phyloP scores from a whole-genome alignment of 2,797 vertebrate species.

The Cygnus olor region DNA sequence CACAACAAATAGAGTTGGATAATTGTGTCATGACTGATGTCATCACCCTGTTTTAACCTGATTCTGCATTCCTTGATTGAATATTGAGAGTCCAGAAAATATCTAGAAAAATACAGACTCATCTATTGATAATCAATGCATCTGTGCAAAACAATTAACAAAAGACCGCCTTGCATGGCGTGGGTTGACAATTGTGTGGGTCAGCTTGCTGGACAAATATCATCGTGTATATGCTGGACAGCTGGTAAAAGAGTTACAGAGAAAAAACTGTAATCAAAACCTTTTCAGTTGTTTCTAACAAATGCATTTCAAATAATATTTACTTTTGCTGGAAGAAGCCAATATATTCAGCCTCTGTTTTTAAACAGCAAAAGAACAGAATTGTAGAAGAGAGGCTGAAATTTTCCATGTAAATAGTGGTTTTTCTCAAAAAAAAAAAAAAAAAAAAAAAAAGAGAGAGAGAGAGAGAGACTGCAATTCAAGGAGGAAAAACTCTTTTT shows the following conservation, averaged over 20 bases:
- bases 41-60: constrained; percentile 86
- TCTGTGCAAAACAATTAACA: not conserved
- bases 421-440: not conserved
- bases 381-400: not conserved
- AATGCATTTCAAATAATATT: not conserved
- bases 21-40: constrained; percentile 90
- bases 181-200: not conserved
- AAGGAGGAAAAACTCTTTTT: not conserved
- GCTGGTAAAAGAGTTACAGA: not conserved
- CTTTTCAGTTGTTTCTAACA: not conserved
- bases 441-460: too few relatives aligned
- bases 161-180: fast-evolving
- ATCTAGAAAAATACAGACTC: not conserved
- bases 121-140: not conserved
- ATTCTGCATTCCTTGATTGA: constrained; percentile 91
- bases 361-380: not conserved
- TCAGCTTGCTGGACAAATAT: not conserved
- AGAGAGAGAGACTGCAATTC: not conserved
- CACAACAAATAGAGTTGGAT: constrained; percentile 79
- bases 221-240: not conserved
- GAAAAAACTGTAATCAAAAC: not conserved
- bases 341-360: not conserved
- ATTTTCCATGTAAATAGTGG: not conserved
- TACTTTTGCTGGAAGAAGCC: not conserved
- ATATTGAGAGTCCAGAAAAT: constrained; percentile 53